Evolutionary conservation across 2,888 invertebrate species (phyloP).

Genomic region (Lithophane ornitopus): DNA sequence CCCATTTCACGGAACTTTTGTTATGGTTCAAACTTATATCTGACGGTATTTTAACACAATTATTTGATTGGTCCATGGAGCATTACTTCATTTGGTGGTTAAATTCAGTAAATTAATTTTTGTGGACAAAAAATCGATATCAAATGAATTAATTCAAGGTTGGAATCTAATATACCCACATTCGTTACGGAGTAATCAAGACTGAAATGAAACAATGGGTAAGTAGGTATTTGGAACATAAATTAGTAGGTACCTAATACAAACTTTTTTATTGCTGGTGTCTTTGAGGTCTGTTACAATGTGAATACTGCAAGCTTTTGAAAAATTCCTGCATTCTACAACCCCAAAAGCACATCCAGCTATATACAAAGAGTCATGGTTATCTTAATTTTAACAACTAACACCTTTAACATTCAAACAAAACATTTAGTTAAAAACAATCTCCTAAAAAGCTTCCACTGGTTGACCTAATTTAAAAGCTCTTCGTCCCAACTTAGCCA

Average conservation of each 20-base stretch:
- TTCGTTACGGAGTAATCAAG: conserved; percentile 44
- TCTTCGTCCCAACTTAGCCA: conserved; percentile 19
- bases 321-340: background rate
- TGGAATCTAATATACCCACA: conserved; percentile 23
- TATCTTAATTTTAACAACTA: background rate
- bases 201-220: conserved; percentile 7
- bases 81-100: background rate
- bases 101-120: conserved; percentile 30
- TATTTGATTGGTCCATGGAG: conserved; percentile 35
- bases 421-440: conserved; percentile 5
- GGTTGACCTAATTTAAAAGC: conserved; percentile 44
- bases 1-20: conserved; percentile 89
- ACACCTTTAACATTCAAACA: conserved; percentile 9
- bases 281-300: background rate
- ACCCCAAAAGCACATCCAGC: background rate
- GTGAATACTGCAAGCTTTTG: background rate
- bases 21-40: conserved; percentile 75
- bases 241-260: background rate
- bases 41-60: conserved; percentile 58
- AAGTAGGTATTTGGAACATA: background rate
- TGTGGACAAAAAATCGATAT: conserved; percentile 41
- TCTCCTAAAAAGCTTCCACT: conserved; percentile 10
- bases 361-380: too few relatives aligned
- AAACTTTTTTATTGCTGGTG: background rate
- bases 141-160: conserved; percentile 26